Base-by-base conservation (phyloP, 1,140 invertebrate genomes). In the Agrypnia vestita region DNA sequence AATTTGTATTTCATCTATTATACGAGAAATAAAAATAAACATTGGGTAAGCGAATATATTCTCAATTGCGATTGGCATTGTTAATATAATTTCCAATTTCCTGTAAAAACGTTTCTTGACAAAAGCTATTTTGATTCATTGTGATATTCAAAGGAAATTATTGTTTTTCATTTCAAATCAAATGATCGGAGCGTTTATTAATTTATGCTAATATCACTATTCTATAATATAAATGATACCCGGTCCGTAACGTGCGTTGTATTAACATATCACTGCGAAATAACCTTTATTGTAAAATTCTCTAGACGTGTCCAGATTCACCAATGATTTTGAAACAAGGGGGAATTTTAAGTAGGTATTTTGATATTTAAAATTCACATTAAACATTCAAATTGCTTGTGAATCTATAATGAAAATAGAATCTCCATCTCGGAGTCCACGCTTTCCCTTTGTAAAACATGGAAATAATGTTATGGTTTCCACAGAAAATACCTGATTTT, bases 61-160 rank as follows among this genome's bases (percentile, higher is more conserved):
- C 25, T 35, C 25, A 35, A 35, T 35, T 35, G 25, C 1, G 6
- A 35, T n/a, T n/a, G n/a, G n/a, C n/a, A n/a, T 3, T 35, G 25
- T 3, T 35, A 35, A 35, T 35, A 35, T 35, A 6, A 35, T 35
- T 35, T 35, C 25, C 25, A 35, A 35, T 35, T 35, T 35, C 25
- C 25, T 35, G 6, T 35, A 6, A 35, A 35, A 35, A 35, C 25
- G 6, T 35, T 35, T 1, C 25, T 35, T 19, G 53, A 56, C 19
- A 19, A 17, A 19, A 56, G 53, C 53, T 1, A 79, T 80, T 59
- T 81, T 53, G 25, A 80, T 71, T 64, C 15, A 46, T n/a, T 72
- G n/a, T 47, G 19, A 49, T 13, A 6, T 56, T 78, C 17, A 10
- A 49, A n/a, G 12, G 17, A n/a, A 71, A 51, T 19, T 62, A 21